phyloP scores from a whole-genome alignment of 2,797 vertebrate genomes.

The Pelobates cultripes region DNA sequence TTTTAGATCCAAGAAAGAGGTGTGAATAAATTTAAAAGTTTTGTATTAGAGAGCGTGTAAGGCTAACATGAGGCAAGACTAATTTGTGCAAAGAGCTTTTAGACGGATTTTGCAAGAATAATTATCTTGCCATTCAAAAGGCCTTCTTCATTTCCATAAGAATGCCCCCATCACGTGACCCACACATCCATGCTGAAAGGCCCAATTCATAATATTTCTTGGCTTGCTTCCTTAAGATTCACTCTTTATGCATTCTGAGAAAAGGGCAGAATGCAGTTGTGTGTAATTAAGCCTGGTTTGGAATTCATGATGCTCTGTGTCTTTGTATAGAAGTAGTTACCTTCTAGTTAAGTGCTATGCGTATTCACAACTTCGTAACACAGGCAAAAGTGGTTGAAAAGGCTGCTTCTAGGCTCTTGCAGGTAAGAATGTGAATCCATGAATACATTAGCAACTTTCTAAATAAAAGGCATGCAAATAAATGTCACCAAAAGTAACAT shows the following conservation, averaged over 20 bases:
- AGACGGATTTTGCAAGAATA: constrained; percentile 56
- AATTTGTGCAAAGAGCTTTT: constrained; percentile 49
- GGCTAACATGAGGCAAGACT: constrained; percentile 23
- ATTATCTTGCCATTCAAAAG: constrained; percentile 37
- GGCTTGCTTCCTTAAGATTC: constrained; percentile 2
- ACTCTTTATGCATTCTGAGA: constrained; percentile 53
- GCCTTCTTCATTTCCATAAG: constrained; percentile 47
- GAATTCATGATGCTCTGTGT: constrained; percentile 48
- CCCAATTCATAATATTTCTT: constrained; percentile 57
- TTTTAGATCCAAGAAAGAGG: constrained; percentile 47
- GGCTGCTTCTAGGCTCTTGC: constrained; percentile 13
- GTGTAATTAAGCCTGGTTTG: constrained; percentile 43
- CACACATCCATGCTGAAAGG: constrained; percentile 37
- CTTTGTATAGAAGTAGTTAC: constrained; percentile 55
- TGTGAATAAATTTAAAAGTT: constrained; percentile 55
- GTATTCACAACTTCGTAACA: constrained; percentile 39
- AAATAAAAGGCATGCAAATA: constrained; percentile 25
- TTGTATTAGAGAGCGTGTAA: constrained; percentile 41
- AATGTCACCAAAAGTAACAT: constrained; percentile 10
- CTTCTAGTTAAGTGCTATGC: constrained; percentile 56
- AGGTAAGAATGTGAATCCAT: constrained; percentile 35
- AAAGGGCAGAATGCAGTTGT: constrained; percentile 40
- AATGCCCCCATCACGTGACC: constrained; percentile 37
- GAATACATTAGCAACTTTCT: constrained; percentile 27
- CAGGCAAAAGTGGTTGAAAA: constrained; percentile 24